Evolutionary conservation across 2,113 vertebrate species (phyloP), one percentile per base, ranked within the genome.

Genomic region (Dicrurus megarhynchus): DNA sequence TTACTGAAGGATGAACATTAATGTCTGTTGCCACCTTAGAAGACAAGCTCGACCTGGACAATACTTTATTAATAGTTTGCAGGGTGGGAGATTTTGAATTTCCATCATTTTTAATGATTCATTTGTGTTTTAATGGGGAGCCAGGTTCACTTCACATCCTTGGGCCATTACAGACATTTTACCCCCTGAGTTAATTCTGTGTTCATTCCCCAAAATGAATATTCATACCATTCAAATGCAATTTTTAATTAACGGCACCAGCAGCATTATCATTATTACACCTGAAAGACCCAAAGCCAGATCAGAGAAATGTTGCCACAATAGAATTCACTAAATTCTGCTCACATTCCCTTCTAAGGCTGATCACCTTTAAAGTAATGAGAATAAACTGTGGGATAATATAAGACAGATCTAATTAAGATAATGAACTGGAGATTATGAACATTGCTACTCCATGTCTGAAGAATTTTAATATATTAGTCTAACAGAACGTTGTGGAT

Each of bases 351-450:
- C 89, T 97, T 97, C 47, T 95, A 96, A 97, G 95, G 91, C 95
- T 98, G 97, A 98, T 97, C 98, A 98, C 93, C 97, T 98, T 98
- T 97, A 98, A 98, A 98, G 97, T 96, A 98, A 98, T 97, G 94
- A 98, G 96, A 98, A 98, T 97, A 97, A 98, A 98, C 79, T 96
- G 87, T 95, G 86, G 97, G 96, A 98, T 98, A 98, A 98, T 98
- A 95, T 96, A 97, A 97, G 87, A 93, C 85, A 98, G 98, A 98
- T 98, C 98, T 98, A 98, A 98, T 98, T 98, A 98, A 98, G 98
- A 98, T 98, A 98, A 97, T 97, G 98, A 98, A 96, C 97, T 98
- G 79, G 94, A 86, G 96, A 98, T 98, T 98, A 98, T 96, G 96
- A 96, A 95, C 97, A 97, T 93, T 96, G 95, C 94, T 98, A 97